Conservation (phyloP, 2,888 invertebrate genomes). For the Lasioglossum oenotherae region DNA sequence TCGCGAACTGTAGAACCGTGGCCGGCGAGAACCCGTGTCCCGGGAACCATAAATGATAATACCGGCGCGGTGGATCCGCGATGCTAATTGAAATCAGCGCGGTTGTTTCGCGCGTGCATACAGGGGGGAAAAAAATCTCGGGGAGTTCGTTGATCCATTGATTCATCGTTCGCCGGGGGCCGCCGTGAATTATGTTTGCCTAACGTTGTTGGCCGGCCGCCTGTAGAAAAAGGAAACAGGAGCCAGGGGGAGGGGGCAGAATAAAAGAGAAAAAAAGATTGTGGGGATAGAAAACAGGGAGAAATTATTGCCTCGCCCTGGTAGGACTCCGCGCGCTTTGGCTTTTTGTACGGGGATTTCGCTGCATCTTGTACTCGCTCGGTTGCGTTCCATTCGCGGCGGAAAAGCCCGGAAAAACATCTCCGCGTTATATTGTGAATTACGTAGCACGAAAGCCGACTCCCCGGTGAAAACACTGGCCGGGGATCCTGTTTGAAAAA, state of each 20-base stretch:
- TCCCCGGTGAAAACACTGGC: constrained; percentile 2
- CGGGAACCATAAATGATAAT: constrained; percentile 1
- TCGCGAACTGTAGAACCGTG: not conserved
- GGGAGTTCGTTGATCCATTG: constrained; percentile 2
- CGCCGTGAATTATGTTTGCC: constrained; percentile 1
- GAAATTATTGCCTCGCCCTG: not conserved
- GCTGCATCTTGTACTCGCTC: not conserved
- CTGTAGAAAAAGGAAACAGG: not conserved
- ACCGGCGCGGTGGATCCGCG: not conserved
- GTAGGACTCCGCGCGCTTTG: not conserved
- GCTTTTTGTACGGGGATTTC: constrained; percentile 6
- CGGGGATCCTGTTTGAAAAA: not conserved
- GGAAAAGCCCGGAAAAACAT: constrained; percentile 13
- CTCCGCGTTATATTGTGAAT: constrained; percentile 8
- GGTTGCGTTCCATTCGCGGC: constrained; percentile 9
- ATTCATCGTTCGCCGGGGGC: constrained; percentile 16
- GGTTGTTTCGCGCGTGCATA: constrained; percentile 4
- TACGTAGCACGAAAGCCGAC: not conserved
- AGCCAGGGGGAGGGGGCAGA: not conserved
- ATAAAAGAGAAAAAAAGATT: not conserved
- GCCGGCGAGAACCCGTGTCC: not conserved
- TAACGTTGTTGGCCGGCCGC: constrained; percentile 7
- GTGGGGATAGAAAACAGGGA: not conserved
- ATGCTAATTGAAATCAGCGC: constrained; percentile 14
- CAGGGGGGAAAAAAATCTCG: not conserved